Conservation (phyloP, 2,888 invertebrate genomes). For the Aleiodes testaceus region DNA sequence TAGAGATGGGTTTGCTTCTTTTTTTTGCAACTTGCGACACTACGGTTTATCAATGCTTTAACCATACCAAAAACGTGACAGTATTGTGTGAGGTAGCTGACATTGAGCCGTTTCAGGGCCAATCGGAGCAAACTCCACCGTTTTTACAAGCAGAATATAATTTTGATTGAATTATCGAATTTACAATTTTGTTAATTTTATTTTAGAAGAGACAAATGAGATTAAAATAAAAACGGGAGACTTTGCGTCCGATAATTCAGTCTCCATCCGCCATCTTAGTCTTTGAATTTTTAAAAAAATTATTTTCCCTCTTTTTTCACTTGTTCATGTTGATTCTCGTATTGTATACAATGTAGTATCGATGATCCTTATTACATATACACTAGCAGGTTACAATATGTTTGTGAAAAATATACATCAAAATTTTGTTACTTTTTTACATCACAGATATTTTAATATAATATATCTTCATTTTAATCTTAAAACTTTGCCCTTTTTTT, state of each 20-base stretch:
- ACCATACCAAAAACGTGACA: conserved; percentile 62
- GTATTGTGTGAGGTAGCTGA: conserved; percentile 71
- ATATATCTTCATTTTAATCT: conserved; percentile 70
- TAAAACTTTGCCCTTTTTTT: conserved; percentile 64
- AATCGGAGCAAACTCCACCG: conserved; percentile 67
- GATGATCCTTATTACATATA: conserved; percentile 70
- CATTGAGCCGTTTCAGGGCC: conserved; percentile 71
- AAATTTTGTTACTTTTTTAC: conserved; percentile 73
- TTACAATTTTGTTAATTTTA: background rate
- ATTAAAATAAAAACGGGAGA: conserved; percentile 59
- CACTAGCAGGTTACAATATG: conserved; percentile 72
- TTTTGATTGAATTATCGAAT: no score
- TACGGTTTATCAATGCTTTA: conserved; percentile 53
- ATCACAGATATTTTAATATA: conserved; percentile 74
- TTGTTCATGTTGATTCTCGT: conserved; percentile 36
- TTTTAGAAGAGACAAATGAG: conserved; percentile 7
- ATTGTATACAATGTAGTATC: conserved; percentile 59
- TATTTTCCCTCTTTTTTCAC: conserved; percentile 35
- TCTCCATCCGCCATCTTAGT: conserved; percentile 71
- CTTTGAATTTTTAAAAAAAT: conserved; percentile 53
- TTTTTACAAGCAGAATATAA: conserved; percentile 45
- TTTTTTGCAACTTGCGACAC: conserved; percentile 19
- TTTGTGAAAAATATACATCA: conserved; percentile 74
- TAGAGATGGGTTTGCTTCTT: conserved; percentile 14
- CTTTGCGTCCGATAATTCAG: conserved; percentile 65